These are phyloP conservation scores for Galbula dea DNA, from an alignment of 2,113 vertebrate species.

Conservation along the genomic window DNA sequence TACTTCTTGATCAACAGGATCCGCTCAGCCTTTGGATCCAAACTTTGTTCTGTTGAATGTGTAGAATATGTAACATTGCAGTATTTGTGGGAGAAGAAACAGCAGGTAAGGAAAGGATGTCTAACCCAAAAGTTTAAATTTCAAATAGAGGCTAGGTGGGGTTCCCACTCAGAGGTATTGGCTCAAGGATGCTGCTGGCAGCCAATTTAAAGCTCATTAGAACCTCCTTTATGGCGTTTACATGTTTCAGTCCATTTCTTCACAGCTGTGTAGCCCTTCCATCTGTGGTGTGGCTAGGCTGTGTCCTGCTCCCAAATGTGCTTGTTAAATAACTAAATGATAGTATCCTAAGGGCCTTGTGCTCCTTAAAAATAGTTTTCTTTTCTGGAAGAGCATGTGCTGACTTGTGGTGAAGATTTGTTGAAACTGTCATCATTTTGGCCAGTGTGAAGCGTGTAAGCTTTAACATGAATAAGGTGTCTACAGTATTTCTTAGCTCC, in stretches of 20 bases:
- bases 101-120: constrained; percentile 78
- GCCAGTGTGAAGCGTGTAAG: not conserved
- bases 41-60: constrained; percentile 79
- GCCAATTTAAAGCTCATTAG: not conserved
- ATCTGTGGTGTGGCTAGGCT: not conserved
- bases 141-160: not conserved
- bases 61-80: constrained; percentile 87
- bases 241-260: not conserved
- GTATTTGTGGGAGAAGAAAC: constrained; percentile 86
- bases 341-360: not conserved
- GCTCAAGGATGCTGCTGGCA: not conserved
- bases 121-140: not conserved
- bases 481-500: not conserved
- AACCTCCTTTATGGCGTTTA: not conserved
- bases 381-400: not conserved
- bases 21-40: constrained; percentile 84
- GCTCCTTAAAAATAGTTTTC: not conserved
- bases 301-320: not conserved
- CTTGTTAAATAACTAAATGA: not conserved
- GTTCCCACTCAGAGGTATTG: not conserved
- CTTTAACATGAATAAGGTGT: not conserved
- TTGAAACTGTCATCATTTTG: not conserved
- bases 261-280: not conserved
- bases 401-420: not conserved
- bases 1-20: constrained; percentile 82